phyloP scores from a whole-genome alignment of 2,113 vertebrate species.

The Chionodraco myersi region DNA sequence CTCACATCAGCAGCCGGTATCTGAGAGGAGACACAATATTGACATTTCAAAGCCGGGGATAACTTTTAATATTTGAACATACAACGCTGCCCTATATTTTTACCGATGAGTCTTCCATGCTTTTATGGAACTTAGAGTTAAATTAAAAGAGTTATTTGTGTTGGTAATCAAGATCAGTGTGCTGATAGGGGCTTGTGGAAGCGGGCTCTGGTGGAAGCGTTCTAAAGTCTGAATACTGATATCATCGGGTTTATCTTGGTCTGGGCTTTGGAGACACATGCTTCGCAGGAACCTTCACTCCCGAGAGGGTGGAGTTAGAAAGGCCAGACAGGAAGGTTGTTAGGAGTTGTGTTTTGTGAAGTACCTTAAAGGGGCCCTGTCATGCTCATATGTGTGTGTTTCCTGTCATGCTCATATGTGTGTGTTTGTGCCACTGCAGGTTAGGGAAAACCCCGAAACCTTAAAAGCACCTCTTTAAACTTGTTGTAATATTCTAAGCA shows the following conservation, averaged over 20 bases:
- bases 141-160: neutral
- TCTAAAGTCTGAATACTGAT: neutral
- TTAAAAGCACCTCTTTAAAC: neutral
- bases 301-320: neutral
- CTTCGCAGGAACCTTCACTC: neutral
- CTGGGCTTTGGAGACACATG: neutral
- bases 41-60: conserved; percentile 12
- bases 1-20: conserved; percentile 22
- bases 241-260: neutral
- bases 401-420: too few species aligned
- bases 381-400: too few species aligned
- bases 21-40: conserved; percentile 23
- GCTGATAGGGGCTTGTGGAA: neutral
- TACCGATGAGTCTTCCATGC: neutral
- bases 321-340: neutral
- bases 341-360: neutral
- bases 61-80: neutral
- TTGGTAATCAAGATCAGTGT: conserved; percentile 1
- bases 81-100: neutral
- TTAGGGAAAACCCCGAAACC: too few species aligned
- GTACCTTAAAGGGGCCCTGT: too few species aligned
- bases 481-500: neutral
- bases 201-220: neutral
- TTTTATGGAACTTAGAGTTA: neutral
- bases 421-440: too few species aligned